Base-by-base conservation (phyloP, 2,797 vertebrate species). In the Hemibagrus guttatus region DNA sequence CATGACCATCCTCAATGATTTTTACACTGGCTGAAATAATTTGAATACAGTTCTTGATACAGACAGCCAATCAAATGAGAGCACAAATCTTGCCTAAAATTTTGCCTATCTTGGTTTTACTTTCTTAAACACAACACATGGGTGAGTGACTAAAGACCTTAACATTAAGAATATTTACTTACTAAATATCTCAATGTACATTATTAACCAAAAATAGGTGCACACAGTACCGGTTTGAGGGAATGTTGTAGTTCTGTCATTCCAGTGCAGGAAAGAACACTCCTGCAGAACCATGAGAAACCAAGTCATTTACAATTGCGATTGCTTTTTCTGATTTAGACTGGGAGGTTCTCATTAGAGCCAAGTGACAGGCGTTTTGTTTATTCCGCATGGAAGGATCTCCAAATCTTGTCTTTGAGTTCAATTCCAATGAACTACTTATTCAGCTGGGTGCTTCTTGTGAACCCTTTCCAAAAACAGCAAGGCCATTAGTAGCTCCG, bases 381-480 rank as follows among this genome's bases (percentile, higher is more conserved):
- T 93, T 93, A 92, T 87, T 91, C 91, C 91, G 88, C 86, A 66
- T 83, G 87, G 23, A 68, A 88, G 84, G 90, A 84, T 83, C 90
- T 91, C 91, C 89, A 87, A 91, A 87, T 79, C 88, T 58, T 64
- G 88, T 86, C 90, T 93, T 92, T 92, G 76, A 21, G 88, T 89
- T 90, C 89, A 86, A 84, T 90, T 93, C 91, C 90, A 92, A 78
- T 80, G 91, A 91, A 87, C 88, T 86, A 76, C 86, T 88, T 91
- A 90, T 89, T 89, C 90, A 87, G 87, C 90, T 90, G 87, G 85
- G 17, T 71, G 89, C 89, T 89, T 90, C 89, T 89, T 94, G 90
- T 94, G 93, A 93, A 92, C 72, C 69, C 81, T 4, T 52, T 94
- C 95, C 94, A 95, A 93, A 90, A 91, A 90, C 92, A 94, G 92